Base-by-base conservation (phyloP, 2,888 invertebrate genomes). In the Lamellibrachia columna region DNA sequence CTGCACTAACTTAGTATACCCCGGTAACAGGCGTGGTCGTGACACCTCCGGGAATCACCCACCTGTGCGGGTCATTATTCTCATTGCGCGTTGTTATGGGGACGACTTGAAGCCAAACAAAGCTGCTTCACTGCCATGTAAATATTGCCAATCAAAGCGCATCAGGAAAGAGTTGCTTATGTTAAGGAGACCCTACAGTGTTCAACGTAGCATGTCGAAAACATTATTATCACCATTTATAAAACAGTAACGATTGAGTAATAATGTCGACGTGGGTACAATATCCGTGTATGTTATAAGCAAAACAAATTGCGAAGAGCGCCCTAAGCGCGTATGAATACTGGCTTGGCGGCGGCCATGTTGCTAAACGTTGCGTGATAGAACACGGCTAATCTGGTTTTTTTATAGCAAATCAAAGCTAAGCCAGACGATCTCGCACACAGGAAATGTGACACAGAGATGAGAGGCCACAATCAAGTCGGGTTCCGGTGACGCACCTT, bases 51-150 rank as follows among this genome's bases (percentile, higher is more conserved):
- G 22, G 75, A 75, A 75, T 75, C 75, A 75, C 75, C 75, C 75
- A 75, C 75, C 15, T 75, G 75, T 75, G 22, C 75, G 75, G 40
- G 75, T 75, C 22, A 75, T 75, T 75, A 75, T 22, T 75, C 75
- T 75, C 75, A n/a, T 75, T 75, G 75, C 22, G 75, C 75, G 75
- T 75, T 75, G 75, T 15, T 75, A 75, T 75, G 75, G 75, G 75
- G 75, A 75, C 75, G 75, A n/a, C 75, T 75, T 75, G 75, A 75
- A 75, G 75, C 75, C 75, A 75, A 75, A 75, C 75, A 75, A 75
- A 75, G 75, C 75, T 75, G 75, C 75, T 75, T 75, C 75, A 75
- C 75, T 15, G 75, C 22, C 75, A 75, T 75, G 75, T 75, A 75
- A 75, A 75, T 75, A 75, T 75, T 75, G 75, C 75, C 22, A 22